phyloP scores from a whole-genome alignment of 2,113 vertebrate species.

The cattle (Bos taurus) region ARS-UCD2.0 NC_037333.1:108661001-108661500 shows the following conservation, averaged over 20 bases:
- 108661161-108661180: background rate
- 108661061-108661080: background rate
- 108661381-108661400: background rate
- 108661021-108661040: background rate
- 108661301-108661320: background rate
- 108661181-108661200: background rate
- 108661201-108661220: background rate
- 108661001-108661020: background rate
- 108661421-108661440: too few relatives aligned
- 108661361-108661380: background rate
- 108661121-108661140: background rate
- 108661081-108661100: background rate
- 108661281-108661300: background rate
- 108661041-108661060: background rate
- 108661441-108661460: too few relatives aligned
- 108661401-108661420: background rate
- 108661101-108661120: background rate
- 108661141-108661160: background rate
- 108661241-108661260: background rate
- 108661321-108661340: background rate
- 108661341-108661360: background rate
- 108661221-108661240: background rate
- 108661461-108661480: too few relatives aligned
- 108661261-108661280: background rate
- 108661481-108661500: too few relatives aligned